Base-by-base conservation (phyloP, 2,888 invertebrate genomes). In the Rhagonycha lutea region DNA sequence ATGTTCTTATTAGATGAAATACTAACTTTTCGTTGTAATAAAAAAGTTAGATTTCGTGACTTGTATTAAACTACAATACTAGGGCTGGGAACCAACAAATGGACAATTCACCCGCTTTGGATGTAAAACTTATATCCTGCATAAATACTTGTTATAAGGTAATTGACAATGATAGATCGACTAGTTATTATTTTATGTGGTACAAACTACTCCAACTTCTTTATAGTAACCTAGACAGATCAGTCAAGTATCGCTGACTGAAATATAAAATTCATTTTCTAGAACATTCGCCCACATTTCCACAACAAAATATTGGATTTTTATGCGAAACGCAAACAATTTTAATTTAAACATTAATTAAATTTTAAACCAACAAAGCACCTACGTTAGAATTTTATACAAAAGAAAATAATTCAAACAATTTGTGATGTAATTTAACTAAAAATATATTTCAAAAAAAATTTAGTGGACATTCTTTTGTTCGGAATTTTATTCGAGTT, bases 161-260 rank as follows among this genome's bases (percentile, higher is more conserved):
- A 83, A 83, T 83, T 83, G 83, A 83, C 83, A 83, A 83, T 83
- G 83, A 83, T 83, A 83, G 83, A 83, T 83, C 80, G 83, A 80
- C 81, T 83, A 83, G 83, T 83, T 81, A 80, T 81, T 81, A 83
- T 82, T 83, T 83, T 83, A 83, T 83, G 82, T 83, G 82, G 81
- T 83, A 83, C 83, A 83, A 83, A 83, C 83, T 83, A 81, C 82
- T 47, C 47, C 79, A 83, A 83, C 81, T 83, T 81, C 81, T 82
- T 75, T 83, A 83, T 82, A 65, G 67, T 83, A 82, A 83, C 82
- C 80, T 81, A 82, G 82, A 82, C 83, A 79, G 81, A 83, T 83
- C 82, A 80, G 74, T 67, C 70, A 73, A 68, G 62, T 73, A 70
- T 62, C 69, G 62, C 72, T 29, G 70, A 29, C 70, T 62, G 47